phyloP scores from a whole-genome alignment of 1,140 invertebrate genomes.

The Helicoverpa zea region DNA sequence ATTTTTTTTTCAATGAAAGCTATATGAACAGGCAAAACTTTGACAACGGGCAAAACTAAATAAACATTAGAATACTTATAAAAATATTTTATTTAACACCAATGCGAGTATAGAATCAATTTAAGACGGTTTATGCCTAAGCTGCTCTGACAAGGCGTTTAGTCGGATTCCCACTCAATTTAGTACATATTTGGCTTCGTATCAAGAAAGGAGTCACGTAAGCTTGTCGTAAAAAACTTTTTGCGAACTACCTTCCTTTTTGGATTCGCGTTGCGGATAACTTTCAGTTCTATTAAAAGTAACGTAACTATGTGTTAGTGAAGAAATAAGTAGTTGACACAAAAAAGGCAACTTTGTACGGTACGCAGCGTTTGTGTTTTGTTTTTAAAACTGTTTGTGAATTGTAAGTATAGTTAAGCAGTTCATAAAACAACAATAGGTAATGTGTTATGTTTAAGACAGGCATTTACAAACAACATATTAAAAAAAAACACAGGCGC shows the following conservation, averaged over 20 bases:
- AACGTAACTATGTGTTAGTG: constrained; percentile 3
- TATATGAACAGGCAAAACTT: too few relatives aligned
- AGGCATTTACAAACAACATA: too few relatives aligned
- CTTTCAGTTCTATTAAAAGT: constrained; percentile 9
- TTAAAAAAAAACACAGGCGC: too few relatives aligned
- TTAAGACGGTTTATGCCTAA: constrained; percentile 30
- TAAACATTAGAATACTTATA: neutral
- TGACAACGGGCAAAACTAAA: too few relatives aligned
- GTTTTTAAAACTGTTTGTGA: too few relatives aligned
- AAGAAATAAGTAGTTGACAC: neutral
- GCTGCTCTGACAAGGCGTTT: constrained; percentile 45
- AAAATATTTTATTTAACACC: neutral
- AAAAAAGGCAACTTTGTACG: too few relatives aligned
- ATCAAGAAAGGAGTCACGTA: constrained; percentile 43
- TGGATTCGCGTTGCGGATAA: constrained; percentile 9
- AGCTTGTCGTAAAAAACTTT: constrained; percentile 37
- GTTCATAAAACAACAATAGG: too few relatives aligned
- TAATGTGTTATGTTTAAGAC: too few relatives aligned
- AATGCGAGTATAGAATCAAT: constrained; percentile 30
- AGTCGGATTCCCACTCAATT: constrained; percentile 46
- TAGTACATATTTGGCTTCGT: constrained; percentile 32
- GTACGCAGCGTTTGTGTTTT: too few relatives aligned
- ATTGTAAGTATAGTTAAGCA: too few relatives aligned
- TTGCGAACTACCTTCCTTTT: constrained; percentile 26
- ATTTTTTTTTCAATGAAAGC: too few relatives aligned